phyloP scores from a whole-genome alignment of 2,797 vertebrate species.

The Thunnus albacares region DNA sequence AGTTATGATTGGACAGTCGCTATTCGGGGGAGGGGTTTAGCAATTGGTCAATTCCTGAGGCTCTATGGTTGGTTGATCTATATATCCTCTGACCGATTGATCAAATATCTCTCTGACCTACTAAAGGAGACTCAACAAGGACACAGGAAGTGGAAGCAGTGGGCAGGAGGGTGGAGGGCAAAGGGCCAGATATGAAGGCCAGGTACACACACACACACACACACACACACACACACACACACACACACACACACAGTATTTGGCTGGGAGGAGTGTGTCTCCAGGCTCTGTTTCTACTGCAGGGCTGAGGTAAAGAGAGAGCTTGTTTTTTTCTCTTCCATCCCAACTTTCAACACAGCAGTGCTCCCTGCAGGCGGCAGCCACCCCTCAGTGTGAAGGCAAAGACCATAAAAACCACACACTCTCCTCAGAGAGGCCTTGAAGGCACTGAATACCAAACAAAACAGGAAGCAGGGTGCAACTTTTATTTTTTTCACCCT shows the following conservation, averaged over 20 bases:
- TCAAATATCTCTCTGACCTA: constrained; percentile 28
- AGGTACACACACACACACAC: constrained; percentile 11
- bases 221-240: constrained; percentile 24
- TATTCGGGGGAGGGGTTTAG: not conserved
- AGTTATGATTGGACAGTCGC: not conserved
- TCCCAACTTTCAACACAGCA: constrained; percentile 59
- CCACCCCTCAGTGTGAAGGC: constrained; percentile 44
- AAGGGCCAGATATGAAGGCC: constrained; percentile 7
- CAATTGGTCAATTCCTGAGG: not conserved
- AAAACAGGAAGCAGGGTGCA: constrained; percentile 9
- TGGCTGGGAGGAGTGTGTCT: constrained; percentile 42
- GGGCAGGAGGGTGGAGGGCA: constrained; percentile 6
- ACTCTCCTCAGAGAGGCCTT: constrained; percentile 9
- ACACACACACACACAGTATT: constrained; percentile 27
- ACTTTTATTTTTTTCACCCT: not conserved
- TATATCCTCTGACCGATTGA: constrained; percentile 14
- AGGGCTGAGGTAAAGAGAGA: constrained; percentile 45
- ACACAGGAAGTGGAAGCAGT: constrained; percentile 26
- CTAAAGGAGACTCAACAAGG: constrained; percentile 35
- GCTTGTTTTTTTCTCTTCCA: constrained; percentile 53
- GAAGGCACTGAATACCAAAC: constrained; percentile 13
- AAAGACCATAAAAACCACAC: constrained; percentile 22
- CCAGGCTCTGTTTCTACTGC: constrained; percentile 42
- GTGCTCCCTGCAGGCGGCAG: constrained; percentile 76
- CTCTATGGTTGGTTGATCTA: not conserved